Base-by-base conservation (phyloP, 2,113 vertebrate species). In the Spheniscus mendiculus region DNA sequence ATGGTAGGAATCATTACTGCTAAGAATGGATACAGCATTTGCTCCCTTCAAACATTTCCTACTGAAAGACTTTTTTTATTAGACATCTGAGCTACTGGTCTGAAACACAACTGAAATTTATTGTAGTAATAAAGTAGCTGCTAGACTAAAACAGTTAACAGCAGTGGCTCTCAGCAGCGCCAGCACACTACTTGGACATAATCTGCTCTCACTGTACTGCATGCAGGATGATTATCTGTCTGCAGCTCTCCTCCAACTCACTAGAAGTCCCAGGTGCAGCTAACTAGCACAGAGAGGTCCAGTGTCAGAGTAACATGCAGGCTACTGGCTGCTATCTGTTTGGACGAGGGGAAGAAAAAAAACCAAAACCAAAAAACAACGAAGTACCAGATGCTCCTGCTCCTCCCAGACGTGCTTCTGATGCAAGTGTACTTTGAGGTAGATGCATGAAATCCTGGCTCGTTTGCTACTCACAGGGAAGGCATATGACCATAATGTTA, bases 401-500 rank as follows among this genome's bases (percentile, higher is more conserved):
- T 89, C 45, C 55, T 83, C 36, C 59, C 2, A 3, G 55, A 16
- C 34, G 63, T 27, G n/a, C 79, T 91, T 52, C 42, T 2, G 45
- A 63, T 34, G 5, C 3, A 74, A 58, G 15, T 2, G 8, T 56
- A 49, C 65, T 78, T 44, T 22, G 61, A 91, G 38, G 56, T 2
- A 42, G 59, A 55, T 5, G 3, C 20, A 13, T 7, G 11, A 80
- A 69, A 47, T 52, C 40, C 90, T 40, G 71, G 13, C 52, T 72
- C 36, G 25, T 63, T 74, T 71, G 50, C 61, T 71, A 16, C 56
- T 90, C 61, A 17, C 13, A 49, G 10, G 2, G 2, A 52, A 95
- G 76, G 52, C 0, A 0, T 6, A 59, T 14, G 6, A 67, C 18
- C 47, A 15, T 11, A 21, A 56, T 4, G 4, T 45, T 69, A 90